A percentile compares a stretch with the other conserved stretches of the same genome.
phyloP scores from a whole-genome alignment of 2,113 vertebrate species.

The Cephalophus harveyi region DNA sequence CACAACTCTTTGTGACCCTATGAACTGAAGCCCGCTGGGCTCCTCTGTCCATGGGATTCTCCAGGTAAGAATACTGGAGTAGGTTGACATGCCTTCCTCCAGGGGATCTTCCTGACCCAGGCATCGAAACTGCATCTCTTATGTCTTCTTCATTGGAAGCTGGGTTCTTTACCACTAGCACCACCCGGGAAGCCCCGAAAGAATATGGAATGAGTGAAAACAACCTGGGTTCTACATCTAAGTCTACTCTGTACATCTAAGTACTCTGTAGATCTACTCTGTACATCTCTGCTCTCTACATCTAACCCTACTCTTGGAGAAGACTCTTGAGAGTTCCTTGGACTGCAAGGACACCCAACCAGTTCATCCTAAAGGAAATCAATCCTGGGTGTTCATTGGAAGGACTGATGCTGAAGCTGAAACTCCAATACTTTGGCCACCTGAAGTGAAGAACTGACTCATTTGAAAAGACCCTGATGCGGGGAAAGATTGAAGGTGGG shows the following conservation, averaged over 20 bases:
- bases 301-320: background rate
- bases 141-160: background rate
- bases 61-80: background rate
- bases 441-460: background rate
- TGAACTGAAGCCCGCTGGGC: background rate
- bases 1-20: background rate
- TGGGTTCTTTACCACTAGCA: background rate
- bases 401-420: background rate
- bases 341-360: background rate
- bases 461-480: background rate
- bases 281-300: background rate
- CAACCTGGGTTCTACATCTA: slow-evolving; percentile 28
- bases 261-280: background rate
- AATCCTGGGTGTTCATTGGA: background rate
- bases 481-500: background rate
- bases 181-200: background rate
- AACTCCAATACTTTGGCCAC: background rate
- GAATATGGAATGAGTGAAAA: background rate
- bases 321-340: background rate
- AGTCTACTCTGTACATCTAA: background rate
- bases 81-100: background rate
- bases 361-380: background rate
- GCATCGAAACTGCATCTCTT: background rate
- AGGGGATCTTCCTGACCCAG: background rate
- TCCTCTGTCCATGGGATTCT: background rate